Evolutionary conservation across 2,113 vertebrate species (phyloP).

Genomic region (Peucedramus taeniatus): DNA sequence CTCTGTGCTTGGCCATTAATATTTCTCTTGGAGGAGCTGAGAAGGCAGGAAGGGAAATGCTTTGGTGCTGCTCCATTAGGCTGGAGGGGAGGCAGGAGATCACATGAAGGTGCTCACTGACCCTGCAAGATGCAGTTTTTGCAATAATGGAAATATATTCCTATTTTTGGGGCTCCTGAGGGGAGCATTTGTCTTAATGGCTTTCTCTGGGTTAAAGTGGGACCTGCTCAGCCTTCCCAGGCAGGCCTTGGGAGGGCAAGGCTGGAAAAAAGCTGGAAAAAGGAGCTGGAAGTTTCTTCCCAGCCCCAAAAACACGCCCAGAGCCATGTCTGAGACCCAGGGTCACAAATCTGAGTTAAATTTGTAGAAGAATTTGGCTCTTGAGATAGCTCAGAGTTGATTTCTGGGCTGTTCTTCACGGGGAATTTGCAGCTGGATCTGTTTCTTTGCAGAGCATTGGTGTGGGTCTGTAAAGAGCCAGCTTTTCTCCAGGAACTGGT

Average conservation of each 20-base stretch:
- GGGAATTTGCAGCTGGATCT: not conserved
- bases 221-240: not conserved
- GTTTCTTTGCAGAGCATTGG: not conserved
- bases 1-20: not conserved
- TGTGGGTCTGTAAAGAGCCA: not conserved
- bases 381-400: not conserved
- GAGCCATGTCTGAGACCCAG: not conserved
- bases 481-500: not conserved
- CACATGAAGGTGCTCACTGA: not conserved
- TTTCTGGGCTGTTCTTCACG: fast-evolving
- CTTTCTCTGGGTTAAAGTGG: not conserved
- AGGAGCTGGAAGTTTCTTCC: not conserved
- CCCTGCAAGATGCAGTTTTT: not conserved
- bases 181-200: not conserved
- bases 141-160: not conserved
- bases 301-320: not conserved
- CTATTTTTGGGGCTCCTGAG: not conserved
- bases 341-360: not conserved
- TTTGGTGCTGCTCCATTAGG: not conserved
- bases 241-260: not conserved
- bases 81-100: not conserved
- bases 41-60: not conserved
- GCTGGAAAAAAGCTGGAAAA: not conserved
- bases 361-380: not conserved
- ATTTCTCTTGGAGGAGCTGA: conserved; percentile 28